Conservation (phyloP, 1,140 invertebrate species). For the Planococcus citri region DNA sequence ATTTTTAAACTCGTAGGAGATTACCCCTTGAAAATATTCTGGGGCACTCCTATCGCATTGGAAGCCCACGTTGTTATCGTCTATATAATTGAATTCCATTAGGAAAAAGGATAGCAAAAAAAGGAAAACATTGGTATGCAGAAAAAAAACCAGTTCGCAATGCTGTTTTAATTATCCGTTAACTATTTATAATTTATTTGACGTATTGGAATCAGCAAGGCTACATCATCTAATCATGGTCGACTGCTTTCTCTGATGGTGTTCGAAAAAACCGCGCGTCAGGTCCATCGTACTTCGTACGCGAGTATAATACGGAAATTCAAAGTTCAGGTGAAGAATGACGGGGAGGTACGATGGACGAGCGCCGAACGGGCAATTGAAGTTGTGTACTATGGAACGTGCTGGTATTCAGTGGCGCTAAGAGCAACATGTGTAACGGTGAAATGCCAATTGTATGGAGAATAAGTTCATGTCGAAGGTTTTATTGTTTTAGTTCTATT, state of each 20-base stretch:
- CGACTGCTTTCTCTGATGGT: constrained; percentile 13
- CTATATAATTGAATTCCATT: constrained; percentile 11
- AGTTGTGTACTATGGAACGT: too few species aligned
- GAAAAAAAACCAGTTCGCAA: constrained; percentile 13
- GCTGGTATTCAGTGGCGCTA: too few species aligned
- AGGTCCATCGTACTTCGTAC: too few species aligned
- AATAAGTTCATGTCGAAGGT: too few species aligned
- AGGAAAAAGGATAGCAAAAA: constrained; percentile 9
- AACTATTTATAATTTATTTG: constrained; percentile 21
- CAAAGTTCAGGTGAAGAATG: too few species aligned
- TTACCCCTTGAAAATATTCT: neutral
- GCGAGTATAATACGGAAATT: too few species aligned
- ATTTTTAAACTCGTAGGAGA: constrained; percentile 7
- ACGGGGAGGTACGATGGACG: too few species aligned
- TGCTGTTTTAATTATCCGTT: constrained; percentile 19
- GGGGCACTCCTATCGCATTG: neutral
- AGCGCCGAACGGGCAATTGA: too few species aligned
- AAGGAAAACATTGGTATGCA: neutral
- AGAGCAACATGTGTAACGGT: too few species aligned
- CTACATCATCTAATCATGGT: constrained; percentile 17
- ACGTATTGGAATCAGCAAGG: constrained; percentile 16
- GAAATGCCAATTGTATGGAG: too few species aligned
- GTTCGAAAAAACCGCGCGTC: too few species aligned
- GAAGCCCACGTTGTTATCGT: neutral
- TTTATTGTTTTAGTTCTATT: too few species aligned